phyloP scores from a whole-genome alignment of 2,888 invertebrate genomes.

The Lithophane semibrunnea region DNA sequence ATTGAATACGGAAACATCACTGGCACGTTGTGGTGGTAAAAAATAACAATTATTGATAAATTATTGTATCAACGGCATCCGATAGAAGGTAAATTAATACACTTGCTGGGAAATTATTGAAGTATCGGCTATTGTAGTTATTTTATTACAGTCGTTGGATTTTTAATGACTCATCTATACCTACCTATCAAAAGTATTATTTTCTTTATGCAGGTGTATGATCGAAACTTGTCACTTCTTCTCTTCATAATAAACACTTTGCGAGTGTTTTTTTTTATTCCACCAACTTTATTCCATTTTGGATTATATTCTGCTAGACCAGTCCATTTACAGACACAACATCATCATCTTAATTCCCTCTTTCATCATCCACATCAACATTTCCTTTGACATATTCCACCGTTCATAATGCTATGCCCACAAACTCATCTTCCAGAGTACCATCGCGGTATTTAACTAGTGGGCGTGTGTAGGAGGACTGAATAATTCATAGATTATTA shows the following conservation, averaged over 20 bases:
- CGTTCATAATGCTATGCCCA: neutral
- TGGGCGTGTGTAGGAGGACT: slow-evolving; percentile 63
- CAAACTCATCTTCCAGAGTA: slow-evolving; percentile 29
- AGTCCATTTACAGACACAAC: neutral
- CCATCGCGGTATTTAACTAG: slow-evolving; percentile 40
- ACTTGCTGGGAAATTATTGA: slow-evolving; percentile 1
- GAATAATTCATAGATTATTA: slow-evolving; percentile 61
- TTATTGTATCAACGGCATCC: neutral
- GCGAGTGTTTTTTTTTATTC: neutral
- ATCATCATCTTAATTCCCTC: neutral
- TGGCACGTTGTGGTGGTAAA: slow-evolving; percentile 39
- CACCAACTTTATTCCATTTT: neutral
- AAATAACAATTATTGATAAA: slow-evolving; percentile 5
- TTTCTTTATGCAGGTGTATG: neutral
- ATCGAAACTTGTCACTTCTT: neutral
- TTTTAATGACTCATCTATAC: neutral
- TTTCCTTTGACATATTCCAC: slow-evolving; percentile 1
- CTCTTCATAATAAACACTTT: neutral
- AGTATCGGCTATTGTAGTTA: neutral
- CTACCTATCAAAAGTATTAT: neutral
- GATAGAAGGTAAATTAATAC: slow-evolving; percentile 4
- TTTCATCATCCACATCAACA: neutral
- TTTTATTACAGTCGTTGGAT: neutral
- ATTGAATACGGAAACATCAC: slow-evolving; percentile 62
- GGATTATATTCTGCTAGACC: too few species aligned